Percentiles rank a stretch among this genome's conserved stretches.
These are phyloP conservation scores for Sycophila texana DNA, from an alignment of 2,888 invertebrate species.

Conservation along the genomic window DNA sequence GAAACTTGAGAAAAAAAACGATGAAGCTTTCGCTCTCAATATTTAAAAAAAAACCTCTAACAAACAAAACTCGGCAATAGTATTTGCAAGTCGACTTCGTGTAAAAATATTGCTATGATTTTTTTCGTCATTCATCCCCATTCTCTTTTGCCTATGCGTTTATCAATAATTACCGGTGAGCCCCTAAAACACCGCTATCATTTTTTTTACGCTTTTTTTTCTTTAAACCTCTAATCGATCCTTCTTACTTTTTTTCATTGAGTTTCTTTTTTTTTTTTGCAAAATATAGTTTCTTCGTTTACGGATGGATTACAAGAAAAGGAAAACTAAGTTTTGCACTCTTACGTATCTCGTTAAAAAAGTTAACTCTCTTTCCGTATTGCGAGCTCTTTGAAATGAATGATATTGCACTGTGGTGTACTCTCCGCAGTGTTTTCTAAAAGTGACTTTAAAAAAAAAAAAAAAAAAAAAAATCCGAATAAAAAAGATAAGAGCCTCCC, in stretches of 20 bases:
- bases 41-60: conserved; percentile 52
- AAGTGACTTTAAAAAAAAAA: conserved; percentile 29
- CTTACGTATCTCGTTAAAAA: conserved; percentile 51
- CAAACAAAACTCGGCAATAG: conserved; percentile 61
- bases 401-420: conserved; percentile 73
- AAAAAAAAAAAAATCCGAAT: conserved; percentile 19
- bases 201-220: conserved; percentile 27
- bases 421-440: conserved; percentile 57
- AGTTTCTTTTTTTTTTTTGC: conserved; percentile 34
- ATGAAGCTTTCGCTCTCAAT: conserved; percentile 55
- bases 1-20: conserved; percentile 58
- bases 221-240: conserved; percentile 17
- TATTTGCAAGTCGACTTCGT: conserved; percentile 67
- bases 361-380: conserved; percentile 49
- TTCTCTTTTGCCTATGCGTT: conserved; percentile 41
- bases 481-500: conserved; percentile 25
- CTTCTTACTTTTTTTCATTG: conserved; percentile 39
- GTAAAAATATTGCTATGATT: conserved; percentile 71
- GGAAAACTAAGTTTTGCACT: conserved; percentile 44
- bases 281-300: conserved; percentile 56
- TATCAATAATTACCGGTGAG: conserved; percentile 43
- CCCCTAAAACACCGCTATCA: conserved; percentile 34
- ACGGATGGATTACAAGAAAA: conserved; percentile 46
- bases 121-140: conserved; percentile 57
- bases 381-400: conserved; percentile 50